Percentiles rank a stretch among this genome's conserved stretches.
Evolutionary conservation across 2,797 vertebrate genomes (phyloP).

Genomic region (Tauraco hartlaubi): DNA sequence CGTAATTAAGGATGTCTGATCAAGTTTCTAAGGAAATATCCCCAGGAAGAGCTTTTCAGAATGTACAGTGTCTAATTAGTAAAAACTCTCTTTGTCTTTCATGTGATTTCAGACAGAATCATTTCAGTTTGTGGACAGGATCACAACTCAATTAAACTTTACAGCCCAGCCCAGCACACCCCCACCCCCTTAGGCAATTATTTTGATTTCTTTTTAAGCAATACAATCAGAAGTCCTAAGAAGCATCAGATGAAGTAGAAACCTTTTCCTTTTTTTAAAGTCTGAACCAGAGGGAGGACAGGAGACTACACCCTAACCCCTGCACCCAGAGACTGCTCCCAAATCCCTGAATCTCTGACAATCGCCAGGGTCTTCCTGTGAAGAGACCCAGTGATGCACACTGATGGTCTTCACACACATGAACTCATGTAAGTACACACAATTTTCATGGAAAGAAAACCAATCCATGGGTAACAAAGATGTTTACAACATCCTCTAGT

Average conservation of each 20-base stretch:
- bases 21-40: background rate
- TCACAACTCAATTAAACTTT: background rate
- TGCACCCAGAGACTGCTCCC: background rate
- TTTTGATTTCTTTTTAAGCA: background rate
- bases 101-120: background rate
- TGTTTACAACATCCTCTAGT: background rate
- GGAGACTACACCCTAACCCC: background rate
- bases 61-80: background rate
- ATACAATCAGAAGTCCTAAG: background rate
- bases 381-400: background rate
- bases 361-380: background rate
- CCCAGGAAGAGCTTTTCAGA: background rate
- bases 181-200: background rate
- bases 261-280: background rate
- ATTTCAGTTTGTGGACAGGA: background rate
- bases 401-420: background rate
- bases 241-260: background rate
- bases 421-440: fast-evolving
- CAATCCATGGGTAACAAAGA: fast-evolving
- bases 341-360: background rate
- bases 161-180: background rate
- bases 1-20: background rate
- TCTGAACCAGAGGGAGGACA: background rate
- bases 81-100: background rate
- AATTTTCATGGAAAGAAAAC: background rate